phyloP scores from a whole-genome alignment of 1,140 invertebrate genomes.

The Trissolcus basalis region DNA sequence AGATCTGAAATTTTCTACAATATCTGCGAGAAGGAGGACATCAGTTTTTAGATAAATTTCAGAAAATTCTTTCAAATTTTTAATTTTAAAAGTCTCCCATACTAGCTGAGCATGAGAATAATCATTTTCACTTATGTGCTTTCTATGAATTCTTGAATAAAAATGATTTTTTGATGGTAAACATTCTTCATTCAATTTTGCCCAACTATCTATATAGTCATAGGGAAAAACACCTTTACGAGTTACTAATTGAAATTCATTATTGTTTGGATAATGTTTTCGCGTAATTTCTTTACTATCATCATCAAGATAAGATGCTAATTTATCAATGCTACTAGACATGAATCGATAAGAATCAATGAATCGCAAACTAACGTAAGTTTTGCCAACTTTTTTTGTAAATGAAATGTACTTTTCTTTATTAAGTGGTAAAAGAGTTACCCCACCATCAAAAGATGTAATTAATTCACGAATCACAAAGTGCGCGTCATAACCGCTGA shows the following conservation, averaged over 20 bases:
- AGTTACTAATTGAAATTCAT: not conserved
- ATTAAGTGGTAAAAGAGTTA: conserved; percentile 45
- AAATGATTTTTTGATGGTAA: not conserved
- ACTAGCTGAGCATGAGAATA: not conserved
- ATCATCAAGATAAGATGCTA: conserved; percentile 30
- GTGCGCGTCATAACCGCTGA: conserved; percentile 59
- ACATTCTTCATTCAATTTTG: not conserved
- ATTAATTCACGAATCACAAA: conserved; percentile 51
- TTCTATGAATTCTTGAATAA: too few relatives aligned
- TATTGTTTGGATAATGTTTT: conserved; percentile 19
- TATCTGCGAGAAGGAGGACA: conserved; percentile 63
- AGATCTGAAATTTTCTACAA: conserved; percentile 51
- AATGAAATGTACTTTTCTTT: conserved; percentile 10
- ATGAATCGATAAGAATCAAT: conserved; percentile 33
- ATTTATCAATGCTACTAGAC: conserved; percentile 38
- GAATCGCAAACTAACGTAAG: conserved; percentile 1
- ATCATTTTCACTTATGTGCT: too few relatives aligned
- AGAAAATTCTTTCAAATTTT: conserved; percentile 30
- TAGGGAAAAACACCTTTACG: not conserved
- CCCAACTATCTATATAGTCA: not conserved
- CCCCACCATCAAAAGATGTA: conserved; percentile 13
- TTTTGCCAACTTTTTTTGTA: not conserved
- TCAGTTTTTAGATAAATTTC: conserved; percentile 38
- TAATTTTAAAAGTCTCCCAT: not conserved
- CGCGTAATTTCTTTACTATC: conserved; percentile 22